Evolutionary conservation across 2,888 invertebrate genomes (phyloP).

Genomic region (Sphinx pinastri): DNA sequence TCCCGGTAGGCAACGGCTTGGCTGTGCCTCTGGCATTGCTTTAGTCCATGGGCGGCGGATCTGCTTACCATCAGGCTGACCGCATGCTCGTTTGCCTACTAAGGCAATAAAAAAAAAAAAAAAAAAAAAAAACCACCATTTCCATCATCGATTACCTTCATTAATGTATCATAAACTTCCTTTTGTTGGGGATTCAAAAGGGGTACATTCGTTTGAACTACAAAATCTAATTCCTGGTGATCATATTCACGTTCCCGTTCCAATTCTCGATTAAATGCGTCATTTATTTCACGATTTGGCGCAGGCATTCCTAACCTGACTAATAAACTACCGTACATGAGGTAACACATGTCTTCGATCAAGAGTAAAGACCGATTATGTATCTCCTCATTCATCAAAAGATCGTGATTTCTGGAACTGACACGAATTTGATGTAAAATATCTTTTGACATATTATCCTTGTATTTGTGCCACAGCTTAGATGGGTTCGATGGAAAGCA

Average conservation of each 20-base stretch:
- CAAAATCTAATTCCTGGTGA: background rate
- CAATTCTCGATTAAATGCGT: conserved; percentile 32
- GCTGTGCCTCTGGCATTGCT: too few relatives aligned
- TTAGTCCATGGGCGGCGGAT: too few relatives aligned
- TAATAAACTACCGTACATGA: conserved; percentile 16
- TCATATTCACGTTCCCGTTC: conserved; percentile 29
- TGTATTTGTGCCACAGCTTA: conserved; percentile 31
- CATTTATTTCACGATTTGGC: conserved; percentile 32
- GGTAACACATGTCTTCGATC: conserved; percentile 24
- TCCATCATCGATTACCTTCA: background rate
- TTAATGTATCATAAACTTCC: background rate
- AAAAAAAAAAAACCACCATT: background rate
- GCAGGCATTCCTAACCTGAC: conserved; percentile 30
- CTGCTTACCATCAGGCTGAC: too few relatives aligned
- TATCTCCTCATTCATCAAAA: background rate
- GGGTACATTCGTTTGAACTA: conserved; percentile 22
- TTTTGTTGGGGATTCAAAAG: conserved; percentile 29
- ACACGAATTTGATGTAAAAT: conserved; percentile 31
- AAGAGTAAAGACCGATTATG: conserved; percentile 14
- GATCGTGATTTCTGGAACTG: too few relatives aligned
- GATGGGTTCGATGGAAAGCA: conserved; percentile 31
- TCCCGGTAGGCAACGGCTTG: too few relatives aligned
- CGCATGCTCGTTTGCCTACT: too few relatives aligned
- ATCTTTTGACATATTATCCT: conserved; percentile 31
- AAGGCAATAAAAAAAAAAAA: too few relatives aligned